Evolutionary conservation across 2,797 vertebrate species (phyloP).

Genomic region (Gymnothorax javanicus): DNA sequence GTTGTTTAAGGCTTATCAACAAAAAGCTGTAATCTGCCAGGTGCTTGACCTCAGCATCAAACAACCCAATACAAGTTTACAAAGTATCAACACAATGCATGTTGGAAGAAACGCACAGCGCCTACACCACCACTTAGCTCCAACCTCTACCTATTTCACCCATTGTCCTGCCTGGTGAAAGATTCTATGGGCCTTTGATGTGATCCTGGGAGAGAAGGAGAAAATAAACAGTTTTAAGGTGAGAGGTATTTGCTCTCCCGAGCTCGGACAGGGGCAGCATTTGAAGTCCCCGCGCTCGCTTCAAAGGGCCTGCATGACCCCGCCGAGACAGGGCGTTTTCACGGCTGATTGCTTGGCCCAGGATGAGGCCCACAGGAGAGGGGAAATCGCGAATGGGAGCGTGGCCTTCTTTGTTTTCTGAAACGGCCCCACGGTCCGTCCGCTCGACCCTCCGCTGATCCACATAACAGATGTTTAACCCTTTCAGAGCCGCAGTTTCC

Average conservation of each 20-base stretch:
- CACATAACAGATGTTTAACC: slow-evolving; percentile 12
- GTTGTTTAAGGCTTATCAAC: background rate
- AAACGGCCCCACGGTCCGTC: background rate
- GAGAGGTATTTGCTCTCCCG: slow-evolving; percentile 21
- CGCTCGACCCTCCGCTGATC: background rate
- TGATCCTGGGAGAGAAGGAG: background rate
- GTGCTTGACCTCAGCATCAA: background rate
- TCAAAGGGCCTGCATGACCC: slow-evolving; percentile 19
- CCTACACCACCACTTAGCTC: background rate
- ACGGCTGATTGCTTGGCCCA: slow-evolving; percentile 26
- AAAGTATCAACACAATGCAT: background rate
- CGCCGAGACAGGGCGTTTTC: background rate
- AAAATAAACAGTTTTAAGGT: slow-evolving; percentile 25
- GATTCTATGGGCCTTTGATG: background rate
- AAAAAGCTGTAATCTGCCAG: background rate
- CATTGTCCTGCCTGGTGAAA: background rate
- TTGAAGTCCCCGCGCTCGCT: background rate
- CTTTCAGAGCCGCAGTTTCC: background rate
- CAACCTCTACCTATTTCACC: background rate
- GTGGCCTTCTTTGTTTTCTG: slow-evolving; percentile 25
- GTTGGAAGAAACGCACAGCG: background rate
- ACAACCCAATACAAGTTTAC: background rate
- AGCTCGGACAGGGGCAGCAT: slow-evolving; percentile 6
- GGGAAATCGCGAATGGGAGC: slow-evolving; percentile 18
- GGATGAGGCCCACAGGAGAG: slow-evolving; percentile 7